Percentiles rank a stretch among this genome's conserved stretches.
Evolutionary conservation across 2,888 invertebrate species (phyloP).

Genomic region (Anticlea derivata): DNA sequence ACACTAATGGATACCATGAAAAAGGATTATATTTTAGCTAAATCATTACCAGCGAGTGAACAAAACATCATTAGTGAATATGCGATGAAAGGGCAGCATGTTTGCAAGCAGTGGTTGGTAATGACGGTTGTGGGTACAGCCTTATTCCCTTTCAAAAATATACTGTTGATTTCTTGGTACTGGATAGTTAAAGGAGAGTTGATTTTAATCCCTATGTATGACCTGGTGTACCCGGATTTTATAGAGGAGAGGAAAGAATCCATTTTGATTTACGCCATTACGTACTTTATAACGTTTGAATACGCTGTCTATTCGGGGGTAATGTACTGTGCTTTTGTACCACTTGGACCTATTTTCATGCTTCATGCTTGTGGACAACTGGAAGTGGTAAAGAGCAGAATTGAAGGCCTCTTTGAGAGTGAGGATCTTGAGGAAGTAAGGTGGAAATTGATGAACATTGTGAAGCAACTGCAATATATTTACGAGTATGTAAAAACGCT

Average conservation of each 20-base stretch:
- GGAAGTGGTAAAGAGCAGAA: conserved; percentile 44
- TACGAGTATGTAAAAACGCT: conserved; percentile 38
- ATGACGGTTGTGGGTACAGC: not conserved
- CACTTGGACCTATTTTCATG: conserved; percentile 57
- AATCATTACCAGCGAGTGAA: conserved; percentile 36
- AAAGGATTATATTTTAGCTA: conserved; percentile 42
- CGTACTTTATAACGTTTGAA: conserved; percentile 22
- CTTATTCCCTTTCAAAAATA: conserved; percentile 38
- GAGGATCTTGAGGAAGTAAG: conserved; percentile 31
- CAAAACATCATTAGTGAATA: conserved; percentile 39
- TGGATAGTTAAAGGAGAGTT: conserved; percentile 34
- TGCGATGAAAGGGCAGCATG: conserved; percentile 36
- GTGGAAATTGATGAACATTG: conserved; percentile 40
- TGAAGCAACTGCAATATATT: conserved; percentile 43
- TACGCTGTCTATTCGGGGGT: conserved; percentile 36
- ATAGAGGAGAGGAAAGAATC: conserved; percentile 44
- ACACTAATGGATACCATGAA: conserved; percentile 44
- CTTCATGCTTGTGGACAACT: conserved; percentile 59
- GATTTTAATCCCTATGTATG: conserved; percentile 40
- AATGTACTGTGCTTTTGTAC: conserved; percentile 48
- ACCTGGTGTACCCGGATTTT: conserved; percentile 42
- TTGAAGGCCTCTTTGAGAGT: conserved; percentile 43
- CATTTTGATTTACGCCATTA: conserved; percentile 29
- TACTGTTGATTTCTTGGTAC: conserved; percentile 37
- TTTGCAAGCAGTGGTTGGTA: conserved; percentile 47